A percentile compares a stretch with the other conserved stretches of the same genome.
phyloP scores from a whole-genome alignment of 2,797 vertebrate species.

The Aeoliscus strigatus region DNA sequence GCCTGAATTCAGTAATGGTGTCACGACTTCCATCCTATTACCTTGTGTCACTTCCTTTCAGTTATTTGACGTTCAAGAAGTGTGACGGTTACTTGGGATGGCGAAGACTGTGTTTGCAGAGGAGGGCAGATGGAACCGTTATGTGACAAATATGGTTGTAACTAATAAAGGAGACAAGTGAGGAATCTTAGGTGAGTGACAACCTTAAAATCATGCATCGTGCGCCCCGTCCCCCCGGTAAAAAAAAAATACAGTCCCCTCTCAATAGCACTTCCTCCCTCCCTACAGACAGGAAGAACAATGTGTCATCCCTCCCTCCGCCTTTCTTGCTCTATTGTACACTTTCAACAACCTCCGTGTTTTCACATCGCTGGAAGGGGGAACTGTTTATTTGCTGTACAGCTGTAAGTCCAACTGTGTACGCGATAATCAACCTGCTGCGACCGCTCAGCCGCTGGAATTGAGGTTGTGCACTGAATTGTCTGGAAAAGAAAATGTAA shows the following conservation, averaged over 20 bases:
- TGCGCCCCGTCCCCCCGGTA: slow-evolving; percentile 7
- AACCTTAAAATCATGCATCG: too few species aligned
- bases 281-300: slow-evolving; percentile 52
- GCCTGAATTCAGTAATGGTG: too few species aligned
- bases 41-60: too few species aligned
- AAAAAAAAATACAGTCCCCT: slow-evolving; percentile 33
- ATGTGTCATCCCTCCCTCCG: slow-evolving; percentile 38
- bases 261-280: slow-evolving; percentile 16
- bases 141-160: too few species aligned
- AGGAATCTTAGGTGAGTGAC: too few species aligned
- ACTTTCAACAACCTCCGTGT: slow-evolving; percentile 27
- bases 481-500: neutral
- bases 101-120: too few species aligned
- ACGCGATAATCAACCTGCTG: slow-evolving; percentile 4
- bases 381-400: slow-evolving; percentile 7
- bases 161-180: too few species aligned
- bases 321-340: slow-evolving; percentile 31
- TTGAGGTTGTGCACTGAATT: neutral
- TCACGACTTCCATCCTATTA: too few species aligned
- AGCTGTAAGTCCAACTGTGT: slow-evolving; percentile 8
- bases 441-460: neutral
- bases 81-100: too few species aligned
- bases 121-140: too few species aligned
- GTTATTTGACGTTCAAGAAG: too few species aligned
- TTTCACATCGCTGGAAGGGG: slow-evolving; percentile 14